phyloP scores from a whole-genome alignment of 2,888 invertebrate species.

The Oeneis ivallda region DNA sequence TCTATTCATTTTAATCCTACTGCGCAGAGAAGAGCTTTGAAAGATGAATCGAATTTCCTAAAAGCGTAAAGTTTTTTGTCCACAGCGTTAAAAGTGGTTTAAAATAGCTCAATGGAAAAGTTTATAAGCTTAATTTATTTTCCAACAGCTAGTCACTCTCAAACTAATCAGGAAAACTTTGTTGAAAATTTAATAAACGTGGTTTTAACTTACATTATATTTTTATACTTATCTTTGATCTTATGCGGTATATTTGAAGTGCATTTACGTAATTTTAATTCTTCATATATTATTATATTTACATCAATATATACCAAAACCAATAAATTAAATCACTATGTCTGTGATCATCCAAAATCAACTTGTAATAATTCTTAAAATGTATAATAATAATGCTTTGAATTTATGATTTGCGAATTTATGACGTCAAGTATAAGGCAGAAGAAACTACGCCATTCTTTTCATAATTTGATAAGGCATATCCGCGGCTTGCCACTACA shows the following conservation, averaged over 20 bases:
- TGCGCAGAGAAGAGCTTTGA: background rate
- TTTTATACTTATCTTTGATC: background rate
- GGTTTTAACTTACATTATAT: background rate
- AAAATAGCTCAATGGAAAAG: constrained; percentile 27
- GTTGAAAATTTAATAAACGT: constrained; percentile 8
- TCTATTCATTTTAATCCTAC: background rate
- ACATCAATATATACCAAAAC: no score
- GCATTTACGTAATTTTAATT: no score
- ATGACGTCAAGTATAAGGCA: no score
- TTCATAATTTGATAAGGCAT: no score
- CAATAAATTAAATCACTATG: no score
- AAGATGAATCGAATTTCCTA: background rate
- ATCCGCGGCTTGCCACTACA: no score
- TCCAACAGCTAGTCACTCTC: constrained; percentile 20
- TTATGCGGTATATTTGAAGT: background rate
- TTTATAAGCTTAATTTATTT: constrained; percentile 29
- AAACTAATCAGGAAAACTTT: constrained; percentile 21
- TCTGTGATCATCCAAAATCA: no score
- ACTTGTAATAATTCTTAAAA: no score
- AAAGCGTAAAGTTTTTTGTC: constrained; percentile 6
- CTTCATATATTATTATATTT: no score
- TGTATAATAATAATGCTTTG: no score
- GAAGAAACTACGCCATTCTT: no score
- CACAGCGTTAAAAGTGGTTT: constrained; percentile 17
- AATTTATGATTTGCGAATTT: no score